These are phyloP conservation scores for Dichetophora obliterata DNA, from an alignment of 2,888 invertebrate genomes.

Conservation along the genomic window DNA sequence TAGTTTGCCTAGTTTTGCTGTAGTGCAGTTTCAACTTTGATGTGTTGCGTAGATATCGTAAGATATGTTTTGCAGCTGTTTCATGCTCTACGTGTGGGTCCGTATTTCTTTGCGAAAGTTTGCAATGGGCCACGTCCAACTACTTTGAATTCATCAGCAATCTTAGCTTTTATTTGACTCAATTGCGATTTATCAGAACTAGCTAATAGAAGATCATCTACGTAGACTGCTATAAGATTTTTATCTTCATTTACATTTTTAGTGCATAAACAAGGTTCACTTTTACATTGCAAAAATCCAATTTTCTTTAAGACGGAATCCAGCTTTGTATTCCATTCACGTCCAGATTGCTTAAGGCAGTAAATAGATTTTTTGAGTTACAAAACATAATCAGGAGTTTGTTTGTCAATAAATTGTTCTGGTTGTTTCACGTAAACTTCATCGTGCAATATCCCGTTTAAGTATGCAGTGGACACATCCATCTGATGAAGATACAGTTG, in stretches of 20 bases:
- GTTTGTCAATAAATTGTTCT: no score
- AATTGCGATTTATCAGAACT: no score
- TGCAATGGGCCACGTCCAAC: background rate
- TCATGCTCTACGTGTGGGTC: background rate
- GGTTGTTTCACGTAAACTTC: no score
- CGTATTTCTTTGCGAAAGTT: background rate
- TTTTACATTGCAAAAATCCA: background rate
- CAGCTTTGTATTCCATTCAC: constrained; percentile 11
- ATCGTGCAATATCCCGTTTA: no score
- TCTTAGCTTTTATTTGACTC: no score
- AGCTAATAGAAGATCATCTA: background rate
- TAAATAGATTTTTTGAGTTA: no score
- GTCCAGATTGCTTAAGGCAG: no score
- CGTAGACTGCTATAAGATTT: background rate
- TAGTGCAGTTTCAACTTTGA: no score
- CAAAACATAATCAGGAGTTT: no score
- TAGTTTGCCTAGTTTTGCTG: no score
- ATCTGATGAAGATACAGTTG: constrained; percentile 38
- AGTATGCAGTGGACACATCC: constrained; percentile 16
- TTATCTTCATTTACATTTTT: background rate
- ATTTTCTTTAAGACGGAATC: constrained; percentile 16
- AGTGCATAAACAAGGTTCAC: background rate
- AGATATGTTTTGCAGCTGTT: background rate
- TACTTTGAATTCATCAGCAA: no score
- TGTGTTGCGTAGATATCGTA: background rate